Evolutionary conservation across 1,140 invertebrate species (phyloP).

Genomic region (Thalassaphorura encarpata): DNA sequence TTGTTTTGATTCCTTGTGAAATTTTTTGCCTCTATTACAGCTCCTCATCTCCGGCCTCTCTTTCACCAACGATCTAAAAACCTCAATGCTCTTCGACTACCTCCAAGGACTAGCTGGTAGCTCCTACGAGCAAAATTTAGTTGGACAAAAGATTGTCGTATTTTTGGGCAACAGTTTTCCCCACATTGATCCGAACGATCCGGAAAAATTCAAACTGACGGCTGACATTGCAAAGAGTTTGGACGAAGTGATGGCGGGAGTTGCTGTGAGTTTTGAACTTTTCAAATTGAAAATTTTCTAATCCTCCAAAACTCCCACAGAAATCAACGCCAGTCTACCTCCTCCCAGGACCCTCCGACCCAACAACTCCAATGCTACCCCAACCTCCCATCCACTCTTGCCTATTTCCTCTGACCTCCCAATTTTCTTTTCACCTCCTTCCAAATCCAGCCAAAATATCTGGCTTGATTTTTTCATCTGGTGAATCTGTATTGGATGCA

Average conservation of each 20-base stretch:
- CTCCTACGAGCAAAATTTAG: conserved; percentile 11
- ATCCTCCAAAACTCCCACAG: conserved; percentile 8
- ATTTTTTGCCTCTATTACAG: too few species aligned
- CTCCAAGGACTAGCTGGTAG: conserved; percentile 21
- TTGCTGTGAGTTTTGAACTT: conserved; percentile 20
- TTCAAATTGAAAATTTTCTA: background rate
- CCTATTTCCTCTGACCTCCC: conserved; percentile 15
- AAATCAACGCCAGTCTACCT: conserved; percentile 28
- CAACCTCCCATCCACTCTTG: conserved; percentile 25
- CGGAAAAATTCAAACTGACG: too few species aligned
- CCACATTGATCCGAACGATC: too few species aligned
- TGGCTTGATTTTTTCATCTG: conserved; percentile 14
- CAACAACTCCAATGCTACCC: conserved; percentile 24
- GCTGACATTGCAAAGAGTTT: too few species aligned
- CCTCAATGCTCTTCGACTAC: conserved; percentile 27
- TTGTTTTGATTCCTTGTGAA: too few species aligned
- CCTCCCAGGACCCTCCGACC: conserved; percentile 24
- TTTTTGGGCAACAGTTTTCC: conserved; percentile 28
- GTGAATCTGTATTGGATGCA: conserved; percentile 27
- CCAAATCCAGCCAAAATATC: conserved; percentile 13
- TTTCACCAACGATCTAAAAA: background rate
- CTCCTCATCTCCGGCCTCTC: too few species aligned
- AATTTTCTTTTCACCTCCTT: conserved; percentile 18
- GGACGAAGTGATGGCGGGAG: background rate
- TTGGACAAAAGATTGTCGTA: conserved; percentile 12